Evolutionary conservation across 2,888 invertebrate species (phyloP).

Genomic region (Parasteatoda lunata): DNA sequence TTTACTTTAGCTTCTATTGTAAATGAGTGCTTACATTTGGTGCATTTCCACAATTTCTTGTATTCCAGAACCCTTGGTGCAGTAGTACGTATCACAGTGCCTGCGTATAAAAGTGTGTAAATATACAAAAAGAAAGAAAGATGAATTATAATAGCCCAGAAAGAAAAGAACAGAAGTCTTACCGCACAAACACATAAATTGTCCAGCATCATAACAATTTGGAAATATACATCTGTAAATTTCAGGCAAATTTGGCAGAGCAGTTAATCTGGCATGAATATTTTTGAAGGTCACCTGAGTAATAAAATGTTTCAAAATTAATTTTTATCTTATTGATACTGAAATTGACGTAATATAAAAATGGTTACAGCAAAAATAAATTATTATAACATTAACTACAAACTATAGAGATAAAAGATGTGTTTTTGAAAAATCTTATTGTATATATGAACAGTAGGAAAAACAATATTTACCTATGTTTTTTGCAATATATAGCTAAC

Average conservation of each 20-base stretch:
- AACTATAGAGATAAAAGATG: too few species aligned
- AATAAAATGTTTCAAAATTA: background rate
- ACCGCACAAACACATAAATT: constrained; percentile 81
- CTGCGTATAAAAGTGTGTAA: constrained; percentile 73
- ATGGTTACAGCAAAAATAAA: too few species aligned
- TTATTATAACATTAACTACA: too few species aligned
- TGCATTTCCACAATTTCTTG: constrained; percentile 83
- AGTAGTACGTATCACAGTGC: constrained; percentile 86
- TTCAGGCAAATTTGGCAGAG: constrained; percentile 82
- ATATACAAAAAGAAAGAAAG: background rate
- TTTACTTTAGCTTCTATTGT: constrained; percentile 81
- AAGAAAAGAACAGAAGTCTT: constrained; percentile 5
- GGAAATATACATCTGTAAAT: constrained; percentile 81
- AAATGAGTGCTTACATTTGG: constrained; percentile 83
- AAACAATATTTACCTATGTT: too few species aligned
- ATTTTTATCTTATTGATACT: background rate
- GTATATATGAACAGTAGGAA: too few species aligned
- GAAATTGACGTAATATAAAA: too few species aligned
- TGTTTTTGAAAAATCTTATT: too few species aligned
- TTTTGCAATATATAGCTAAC: too few species aligned
- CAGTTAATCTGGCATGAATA: constrained; percentile 80
- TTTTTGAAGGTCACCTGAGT: constrained; percentile 78
- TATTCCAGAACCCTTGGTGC: constrained; percentile 85
- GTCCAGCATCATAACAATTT: constrained; percentile 82
- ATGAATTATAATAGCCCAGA: background rate